Evolutionary conservation across 2,888 invertebrate genomes (phyloP).

Genomic region (Trichogramma dendrolimi): DNA sequence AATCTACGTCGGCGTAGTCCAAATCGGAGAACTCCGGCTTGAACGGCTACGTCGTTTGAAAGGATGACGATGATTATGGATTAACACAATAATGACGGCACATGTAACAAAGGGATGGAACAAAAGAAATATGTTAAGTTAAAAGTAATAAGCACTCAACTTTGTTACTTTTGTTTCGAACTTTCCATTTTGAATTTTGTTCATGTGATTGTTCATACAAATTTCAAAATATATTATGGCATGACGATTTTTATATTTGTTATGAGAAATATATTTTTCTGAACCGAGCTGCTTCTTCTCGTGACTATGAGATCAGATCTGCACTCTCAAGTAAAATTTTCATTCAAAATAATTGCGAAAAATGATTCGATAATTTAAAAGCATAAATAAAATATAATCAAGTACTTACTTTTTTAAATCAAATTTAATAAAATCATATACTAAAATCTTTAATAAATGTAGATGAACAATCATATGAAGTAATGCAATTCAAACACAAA

Average conservation of each 20-base stretch:
- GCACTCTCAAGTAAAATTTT: not conserved
- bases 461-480: too few relatives aligned
- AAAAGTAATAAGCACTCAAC: not conserved
- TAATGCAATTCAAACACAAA: not conserved
- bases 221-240: too few relatives aligned
- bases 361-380: too few relatives aligned
- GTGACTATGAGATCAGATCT: not conserved
- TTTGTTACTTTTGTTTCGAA: too few relatives aligned
- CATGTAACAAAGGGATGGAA: constrained; percentile 5
- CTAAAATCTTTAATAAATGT: not conserved
- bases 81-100: constrained; percentile 16
- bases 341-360: not conserved
- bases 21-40: constrained; percentile 73
- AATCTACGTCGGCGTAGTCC: constrained; percentile 86
- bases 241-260: too few relatives aligned
- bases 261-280: not conserved
- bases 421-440: too few relatives aligned
- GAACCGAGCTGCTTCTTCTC: constrained; percentile 19
- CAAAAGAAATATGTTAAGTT: not conserved
- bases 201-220: too few relatives aligned
- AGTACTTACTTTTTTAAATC: too few relatives aligned
- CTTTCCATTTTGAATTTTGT: too few relatives aligned
- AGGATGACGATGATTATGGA: constrained; percentile 9
- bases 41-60: constrained; percentile 63
- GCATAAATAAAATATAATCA: too few relatives aligned